phyloP scores from a whole-genome alignment of 2,888 invertebrate genomes.

The Drosophila mercatorum region DNA sequence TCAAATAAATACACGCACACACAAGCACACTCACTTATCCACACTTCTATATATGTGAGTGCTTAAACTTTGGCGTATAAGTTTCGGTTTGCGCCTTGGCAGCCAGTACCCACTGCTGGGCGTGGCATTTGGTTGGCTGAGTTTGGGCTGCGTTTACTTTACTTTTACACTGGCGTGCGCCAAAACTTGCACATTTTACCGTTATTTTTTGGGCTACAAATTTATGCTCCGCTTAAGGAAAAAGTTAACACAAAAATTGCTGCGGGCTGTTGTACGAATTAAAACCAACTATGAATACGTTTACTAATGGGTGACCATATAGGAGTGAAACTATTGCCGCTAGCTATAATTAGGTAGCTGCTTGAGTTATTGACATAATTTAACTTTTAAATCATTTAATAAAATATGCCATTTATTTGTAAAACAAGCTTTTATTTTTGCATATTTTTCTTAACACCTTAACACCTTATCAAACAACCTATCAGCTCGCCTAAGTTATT shows the following conservation, averaged over 20 bases:
- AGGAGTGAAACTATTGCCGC: no score
- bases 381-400: no score
- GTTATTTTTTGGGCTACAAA: conserved; percentile 32
- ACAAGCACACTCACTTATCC: no score
- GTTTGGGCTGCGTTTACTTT: background rate
- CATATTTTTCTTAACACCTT: background rate
- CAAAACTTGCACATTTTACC: conserved; percentile 37
- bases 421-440: no score
- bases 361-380: no score
- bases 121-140: background rate
- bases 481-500: background rate
- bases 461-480: background rate
- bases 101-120: background rate
- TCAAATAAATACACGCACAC: conserved; percentile 60
- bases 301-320: background rate
- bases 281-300: conserved; percentile 33
- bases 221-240: conserved; percentile 52
- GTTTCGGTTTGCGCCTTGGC: conserved; percentile 42
- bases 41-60: conserved; percentile 27
- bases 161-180: conserved; percentile 31
- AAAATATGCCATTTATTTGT: no score
- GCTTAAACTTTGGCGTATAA: conserved; percentile 55
- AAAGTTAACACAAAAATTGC: conserved; percentile 29
- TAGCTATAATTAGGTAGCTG: no score
- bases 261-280: conserved; percentile 6